Base-by-base conservation (phyloP, 1,140 invertebrate genomes). In the Hypsibius dujardini region DNA sequence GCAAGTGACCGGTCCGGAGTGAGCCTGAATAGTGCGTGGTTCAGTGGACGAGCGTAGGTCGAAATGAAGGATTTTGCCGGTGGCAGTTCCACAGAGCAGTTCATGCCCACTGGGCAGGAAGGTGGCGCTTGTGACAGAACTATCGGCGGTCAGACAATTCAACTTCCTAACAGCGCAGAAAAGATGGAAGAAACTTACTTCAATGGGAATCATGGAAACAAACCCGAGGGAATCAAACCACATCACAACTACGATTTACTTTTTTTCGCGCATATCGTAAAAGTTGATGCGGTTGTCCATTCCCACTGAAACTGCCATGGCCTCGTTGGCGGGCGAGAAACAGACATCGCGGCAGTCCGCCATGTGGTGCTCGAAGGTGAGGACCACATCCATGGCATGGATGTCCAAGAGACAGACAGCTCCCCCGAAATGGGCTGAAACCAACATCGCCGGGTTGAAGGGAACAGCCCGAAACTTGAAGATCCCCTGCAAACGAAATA, bases 1-100 rank as follows among this genome's bases (percentile, higher is more conserved):
- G 90, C 77, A 90, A 89, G 78, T 94, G 91, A 90, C 90, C 90
- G 79, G 87, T 93, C 45, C 92, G 93, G 82, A 90, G 28, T 28
- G 28, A 28, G 28, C 28, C 28, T 28, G 28, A 28, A 28, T 28
- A 28, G 28, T 28, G 28, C 28, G 28, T 28, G 28, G 28, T 28
- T 28, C 28, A 28, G 28, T 28, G 28, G 28, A 28, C 28, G 28
- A 28, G 28, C 28, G 28, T 28, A 67, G 62, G 42, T 67, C 42
- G 42, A 15, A 67, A 12, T 15, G 12, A 12, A 67, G 62, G 42
- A 67, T 67, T 42, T 67, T 67, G 12, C 62, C 62, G 12, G 62
- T 67, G 62, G 12, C 7, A 12, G 62, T 67, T 7, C 62, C 62
- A 42, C 62, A 67, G 45, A 42, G 12, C 7, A 67, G 3, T 42